Evolutionary conservation across 2,888 invertebrate genomes (phyloP).

Genomic region (Mamestra brassicae): DNA sequence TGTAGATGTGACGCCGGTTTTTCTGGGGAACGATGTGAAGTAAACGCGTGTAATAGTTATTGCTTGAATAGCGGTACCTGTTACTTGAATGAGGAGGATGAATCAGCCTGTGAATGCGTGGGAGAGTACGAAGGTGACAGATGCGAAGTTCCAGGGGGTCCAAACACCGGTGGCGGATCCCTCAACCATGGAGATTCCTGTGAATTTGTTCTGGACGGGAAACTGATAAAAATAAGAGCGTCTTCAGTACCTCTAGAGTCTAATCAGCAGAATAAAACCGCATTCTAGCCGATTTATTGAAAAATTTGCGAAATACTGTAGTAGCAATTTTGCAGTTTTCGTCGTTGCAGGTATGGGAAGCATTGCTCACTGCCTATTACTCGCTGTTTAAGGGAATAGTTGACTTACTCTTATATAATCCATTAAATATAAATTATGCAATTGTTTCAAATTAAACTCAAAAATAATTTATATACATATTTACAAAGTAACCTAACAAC

Average conservation of each 20-base stretch:
- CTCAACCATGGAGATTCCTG: too few relatives aligned
- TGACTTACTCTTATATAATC: too few relatives aligned
- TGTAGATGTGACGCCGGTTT: not conserved
- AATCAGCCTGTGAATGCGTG: not conserved
- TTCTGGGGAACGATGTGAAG: constrained; percentile 2
- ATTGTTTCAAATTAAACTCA: too few relatives aligned
- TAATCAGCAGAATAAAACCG: not conserved
- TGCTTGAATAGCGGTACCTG: not conserved
- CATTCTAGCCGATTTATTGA: not conserved
- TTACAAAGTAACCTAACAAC: too few relatives aligned
- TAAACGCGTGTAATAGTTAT: not conserved
- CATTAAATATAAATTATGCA: too few relatives aligned
- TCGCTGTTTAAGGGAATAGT: too few relatives aligned
- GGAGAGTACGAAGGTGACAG: not conserved
- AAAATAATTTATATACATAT: too few relatives aligned
- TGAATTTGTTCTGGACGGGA: not conserved
- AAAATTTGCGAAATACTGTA: not conserved
- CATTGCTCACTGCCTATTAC: too few relatives aligned
- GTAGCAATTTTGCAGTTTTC: too few relatives aligned
- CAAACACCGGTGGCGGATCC: not conserved
- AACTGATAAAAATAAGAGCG: not conserved
- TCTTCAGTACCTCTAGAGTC: not conserved
- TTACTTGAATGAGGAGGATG: not conserved
- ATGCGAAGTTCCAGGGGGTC: not conserved
- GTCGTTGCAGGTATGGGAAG: not conserved